Evolutionary conservation across 2,113 vertebrate genomes (phyloP).

Genomic region (Nerophis lumbriciformis): DNA sequence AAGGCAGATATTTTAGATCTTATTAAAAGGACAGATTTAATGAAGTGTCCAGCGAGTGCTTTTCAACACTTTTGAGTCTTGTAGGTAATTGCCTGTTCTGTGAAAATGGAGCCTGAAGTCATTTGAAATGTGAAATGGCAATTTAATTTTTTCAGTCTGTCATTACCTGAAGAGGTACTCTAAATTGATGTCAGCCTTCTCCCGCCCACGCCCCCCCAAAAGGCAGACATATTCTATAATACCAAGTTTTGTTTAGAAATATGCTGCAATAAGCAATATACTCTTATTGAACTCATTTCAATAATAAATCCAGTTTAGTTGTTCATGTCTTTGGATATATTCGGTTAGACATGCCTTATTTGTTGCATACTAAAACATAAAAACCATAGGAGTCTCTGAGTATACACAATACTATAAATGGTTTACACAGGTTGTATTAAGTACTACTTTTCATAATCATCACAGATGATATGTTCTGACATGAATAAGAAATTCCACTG

Average conservation of each 20-base stretch:
- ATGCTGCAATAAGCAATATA: neutral
- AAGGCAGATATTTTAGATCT: neutral
- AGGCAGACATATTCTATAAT: neutral
- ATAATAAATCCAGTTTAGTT: neutral
- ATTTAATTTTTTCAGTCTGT: neutral
- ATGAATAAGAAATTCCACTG: too few species aligned
- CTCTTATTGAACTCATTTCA: neutral
- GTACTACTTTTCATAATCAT: too few species aligned
- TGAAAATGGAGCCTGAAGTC: constrained; percentile 1
- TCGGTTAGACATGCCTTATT: neutral
- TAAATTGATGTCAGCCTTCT: neutral
- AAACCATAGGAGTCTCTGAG: neutral
- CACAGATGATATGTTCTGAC: too few species aligned
- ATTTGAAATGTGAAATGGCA: neutral
- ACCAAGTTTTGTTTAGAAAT: neutral
- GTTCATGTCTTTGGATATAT: neutral
- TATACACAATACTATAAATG: too few species aligned
- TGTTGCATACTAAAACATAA: neutral
- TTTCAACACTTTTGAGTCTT: neutral
- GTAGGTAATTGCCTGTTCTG: neutral
- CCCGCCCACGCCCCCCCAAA: too few species aligned
- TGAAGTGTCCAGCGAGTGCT: neutral
- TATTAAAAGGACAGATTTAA: neutral
- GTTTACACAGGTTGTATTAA: too few species aligned
- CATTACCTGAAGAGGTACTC: neutral